Base-by-base conservation (phyloP, 2,888 invertebrate species). In the Andrena marginata region DNA sequence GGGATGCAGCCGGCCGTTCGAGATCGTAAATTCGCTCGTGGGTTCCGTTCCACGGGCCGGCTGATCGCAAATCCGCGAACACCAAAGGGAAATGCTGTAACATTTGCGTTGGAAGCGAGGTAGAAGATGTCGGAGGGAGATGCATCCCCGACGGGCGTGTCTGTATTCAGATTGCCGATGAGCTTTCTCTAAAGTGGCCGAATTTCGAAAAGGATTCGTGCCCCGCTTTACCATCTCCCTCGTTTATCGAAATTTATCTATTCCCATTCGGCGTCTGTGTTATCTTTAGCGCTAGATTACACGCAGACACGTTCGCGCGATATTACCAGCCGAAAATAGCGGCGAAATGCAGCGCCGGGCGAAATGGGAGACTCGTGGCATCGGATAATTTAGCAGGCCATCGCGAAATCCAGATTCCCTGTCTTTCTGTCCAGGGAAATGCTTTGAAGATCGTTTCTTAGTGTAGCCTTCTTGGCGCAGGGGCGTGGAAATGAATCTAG, bases 21-120 rank as follows among this genome's bases (percentile, higher is more conserved):
- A 76, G 62, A 68, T 49, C 77, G 68, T 82, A 76, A 85, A 87
- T 87, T 78, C 72, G 1, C 65, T 70, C 71, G 62, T 71, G 87
- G 77, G 71, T 62, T 71, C n/a, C 65, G 31, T 62, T 75, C 59
- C 54, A 56, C 59, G 59, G 5, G 20, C 65, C 49, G 51, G 20
- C 7, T 48, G 48, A 51, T 7, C 6, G 42, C 26, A 42, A 59
- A 70, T 60, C 20, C 7, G n/a, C 20, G 8, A 62, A n/a, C 33
- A 8, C 31, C 8, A 31, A 31, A 16, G n/a, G 16, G 13, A 26
- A 26, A 26, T 4, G 26, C 10, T 42, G 42, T 42, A 13, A 23
- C 2, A 31, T 60, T 31, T 60, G 1, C n/a, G 60, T 35, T 35
- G 4, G 33, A 20, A n/a, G 23, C 10, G 20, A 56, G 54, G 10